Evolutionary conservation across 64 coral and sea anemone species (phyloP), one percentile per base, ranked within the genome.

Genomic region (Montipora efflorescens): DNA sequence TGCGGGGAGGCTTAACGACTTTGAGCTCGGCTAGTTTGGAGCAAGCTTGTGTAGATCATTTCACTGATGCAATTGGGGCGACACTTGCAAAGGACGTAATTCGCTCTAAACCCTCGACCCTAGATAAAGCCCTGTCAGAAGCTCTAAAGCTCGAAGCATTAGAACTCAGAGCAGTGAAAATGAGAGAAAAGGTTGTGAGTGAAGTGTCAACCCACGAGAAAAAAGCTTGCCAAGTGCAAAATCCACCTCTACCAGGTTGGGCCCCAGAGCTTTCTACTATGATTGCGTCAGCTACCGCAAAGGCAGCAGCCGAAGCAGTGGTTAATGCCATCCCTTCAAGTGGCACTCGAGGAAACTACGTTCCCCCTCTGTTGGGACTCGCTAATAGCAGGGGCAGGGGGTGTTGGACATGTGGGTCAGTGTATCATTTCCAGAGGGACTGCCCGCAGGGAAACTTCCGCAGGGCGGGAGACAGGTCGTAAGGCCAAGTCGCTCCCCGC

Each of bases 381-480:
- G 50, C 49, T 59, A 83, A 59, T 64, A 46, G 76, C 76, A 14
- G 11, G 48, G 13, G 2, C 2, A 21, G 62, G 5, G 81, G 90
- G 59, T 92, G 90, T 18, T 84, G 90, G 80, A 76, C 70, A 8
- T 84, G 90, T 92, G 79, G 80, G 48, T 66, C 79, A 13, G 8
- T 59, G 62, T 85, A 70, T 66, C 72, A 92, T 66, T 92, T 86
- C 4, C 74, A 81, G 19, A 92, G 82, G 19, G 69, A 87, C 19
- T 92, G 91, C 43, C 81, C 91, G 0, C 91, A 92, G 81, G 90
- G 66, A 91, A 92, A 92, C 90, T 48, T 59, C 67, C 46, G 58
- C 90, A 92, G 69, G 90, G 90, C 71, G 70, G 68, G 80, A 25
- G 80, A 69, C 90, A 92, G 49, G 28, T 28, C 28, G 28, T 28